A percentile compares a stretch with the other conserved stretches of the same genome.
These are phyloP conservation scores for Gopherus evgoodei DNA, from an alignment of 2,113 vertebrate genomes.

Conservation along the genomic window DNA sequence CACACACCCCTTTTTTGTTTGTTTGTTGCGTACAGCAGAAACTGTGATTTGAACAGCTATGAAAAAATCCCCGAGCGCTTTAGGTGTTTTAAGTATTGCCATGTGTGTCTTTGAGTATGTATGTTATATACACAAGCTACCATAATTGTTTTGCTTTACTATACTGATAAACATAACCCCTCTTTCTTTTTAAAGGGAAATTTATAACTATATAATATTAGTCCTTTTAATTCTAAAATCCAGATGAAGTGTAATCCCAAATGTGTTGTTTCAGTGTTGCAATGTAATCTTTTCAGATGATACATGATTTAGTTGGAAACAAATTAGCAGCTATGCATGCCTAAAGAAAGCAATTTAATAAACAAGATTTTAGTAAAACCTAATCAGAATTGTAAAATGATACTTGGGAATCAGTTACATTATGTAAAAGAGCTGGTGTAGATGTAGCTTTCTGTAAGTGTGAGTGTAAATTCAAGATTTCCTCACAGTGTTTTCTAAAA, in stretches of 20 bases:
- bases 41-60: not conserved
- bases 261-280: constrained; percentile 59
- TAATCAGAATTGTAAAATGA: constrained; percentile 79
- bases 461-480: constrained; percentile 39
- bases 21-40: not conserved
- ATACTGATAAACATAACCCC: not conserved
- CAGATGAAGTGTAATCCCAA: constrained; percentile 65
- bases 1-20: not conserved
- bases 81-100: not conserved
- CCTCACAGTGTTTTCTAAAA: constrained; percentile 38
- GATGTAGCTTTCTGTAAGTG: constrained; percentile 31
- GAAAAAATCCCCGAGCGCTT: not conserved
- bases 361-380: constrained; percentile 76
- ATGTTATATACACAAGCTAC: not conserved
- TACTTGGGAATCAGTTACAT: constrained; percentile 67
- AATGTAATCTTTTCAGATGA: constrained; percentile 73
- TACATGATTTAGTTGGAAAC: constrained; percentile 78
- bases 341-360: constrained; percentile 83
- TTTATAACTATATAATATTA: constrained; percentile 49
- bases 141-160: not conserved
- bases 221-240: constrained; percentile 72
- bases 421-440: constrained; percentile 50
- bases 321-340: constrained; percentile 78
- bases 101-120: not conserved
- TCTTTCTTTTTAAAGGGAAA: constrained; percentile 40